Evolutionary conservation across 2,797 vertebrate genomes (phyloP).

Genomic region (Schizothorax lantsangensis): DNA sequence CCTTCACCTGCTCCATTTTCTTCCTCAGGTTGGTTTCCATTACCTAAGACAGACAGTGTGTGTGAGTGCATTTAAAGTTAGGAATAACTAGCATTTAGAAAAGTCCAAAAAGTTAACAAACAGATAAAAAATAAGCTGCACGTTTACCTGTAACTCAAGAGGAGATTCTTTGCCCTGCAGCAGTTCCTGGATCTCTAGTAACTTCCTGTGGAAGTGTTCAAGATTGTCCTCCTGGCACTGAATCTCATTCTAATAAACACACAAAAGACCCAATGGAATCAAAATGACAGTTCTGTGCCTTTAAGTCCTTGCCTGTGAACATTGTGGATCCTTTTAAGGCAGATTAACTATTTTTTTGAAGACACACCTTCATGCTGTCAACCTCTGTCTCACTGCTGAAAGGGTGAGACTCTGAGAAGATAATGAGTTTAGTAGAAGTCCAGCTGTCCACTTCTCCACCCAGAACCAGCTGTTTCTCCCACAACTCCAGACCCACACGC

Average conservation of each 20-base stretch:
- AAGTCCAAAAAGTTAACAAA: not conserved
- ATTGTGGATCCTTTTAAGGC: not conserved
- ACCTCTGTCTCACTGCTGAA: conserved; percentile 81
- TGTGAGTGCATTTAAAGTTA: not conserved
- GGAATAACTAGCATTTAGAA: not conserved
- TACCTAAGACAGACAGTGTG: conserved; percentile 67
- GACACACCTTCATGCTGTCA: conserved; percentile 79
- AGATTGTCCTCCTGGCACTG: conserved; percentile 82
- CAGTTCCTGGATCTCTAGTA: conserved; percentile 87
- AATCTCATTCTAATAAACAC: conserved; percentile 82
- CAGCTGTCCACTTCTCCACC: conserved; percentile 83
- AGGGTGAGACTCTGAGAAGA: conserved; percentile 77
- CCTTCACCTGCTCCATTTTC: conserved; percentile 81
- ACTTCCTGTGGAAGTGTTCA: conserved; percentile 84
- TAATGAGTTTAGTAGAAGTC: conserved; percentile 76
- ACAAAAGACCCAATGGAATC: not conserved
- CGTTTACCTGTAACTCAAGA: conserved; percentile 89
- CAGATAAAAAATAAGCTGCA: not conserved
- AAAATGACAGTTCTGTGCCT: not conserved
- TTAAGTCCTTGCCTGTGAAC: not conserved
- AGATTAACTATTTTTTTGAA: not conserved
- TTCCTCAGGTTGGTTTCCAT: conserved; percentile 80
- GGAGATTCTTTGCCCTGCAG: conserved; percentile 88
- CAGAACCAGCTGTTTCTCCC: conserved; percentile 89
- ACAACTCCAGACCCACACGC: conserved; percentile 85